Base-by-base conservation (phyloP, 2,113 vertebrate species). In the Nycticryphes semicollaris region DNA sequence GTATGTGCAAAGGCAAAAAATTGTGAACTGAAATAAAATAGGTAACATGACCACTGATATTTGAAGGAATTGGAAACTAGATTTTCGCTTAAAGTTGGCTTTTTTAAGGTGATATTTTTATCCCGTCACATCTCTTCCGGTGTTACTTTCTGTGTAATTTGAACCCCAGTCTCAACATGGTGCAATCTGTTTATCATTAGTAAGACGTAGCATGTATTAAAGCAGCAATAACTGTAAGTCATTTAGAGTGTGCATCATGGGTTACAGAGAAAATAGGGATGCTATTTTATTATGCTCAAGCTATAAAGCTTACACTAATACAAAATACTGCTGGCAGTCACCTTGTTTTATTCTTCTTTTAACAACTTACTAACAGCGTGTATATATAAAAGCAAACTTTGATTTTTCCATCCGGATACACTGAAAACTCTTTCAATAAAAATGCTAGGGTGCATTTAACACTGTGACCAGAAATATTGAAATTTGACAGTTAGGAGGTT, bases 381-480 rank as follows among this genome's bases (percentile, higher is more conserved):
- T 97, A 98, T 97, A 98, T 97, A 98, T 95, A 87, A 97, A 96
- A 96, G 96, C 91, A 93, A 97, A 96, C 96, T 98, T 97, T 98
- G 96, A 97, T 97, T 97, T 98, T 98, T 97, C 96, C 96, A 97
- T 98, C 91, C 9, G 4, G 94, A 93, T 88, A 93, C 91, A 93
- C 93, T 92, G 93, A 96, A 97, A 97, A 92, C 79, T 96, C 94
- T 90, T 97, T 69, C 97, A 96, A 97, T 96, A 96, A 97, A 93
- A 95, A 94, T 97, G 95, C 84, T 96, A 88, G 93, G 93, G 82
- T 93, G 85, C 96, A 97, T 97, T 98, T 98, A 98, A 98, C 97
- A 98, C 84, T 76, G 95, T 97, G 98, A 98, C 97, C 98, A 97
- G 97, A 97, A 98, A 97, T 98, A 98, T 97, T 98, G 97, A 98